Evolutionary conservation across 2,113 vertebrate species (phyloP), one percentile per base, ranked within the genome.

Genomic region (Carassius carassius): DNA sequence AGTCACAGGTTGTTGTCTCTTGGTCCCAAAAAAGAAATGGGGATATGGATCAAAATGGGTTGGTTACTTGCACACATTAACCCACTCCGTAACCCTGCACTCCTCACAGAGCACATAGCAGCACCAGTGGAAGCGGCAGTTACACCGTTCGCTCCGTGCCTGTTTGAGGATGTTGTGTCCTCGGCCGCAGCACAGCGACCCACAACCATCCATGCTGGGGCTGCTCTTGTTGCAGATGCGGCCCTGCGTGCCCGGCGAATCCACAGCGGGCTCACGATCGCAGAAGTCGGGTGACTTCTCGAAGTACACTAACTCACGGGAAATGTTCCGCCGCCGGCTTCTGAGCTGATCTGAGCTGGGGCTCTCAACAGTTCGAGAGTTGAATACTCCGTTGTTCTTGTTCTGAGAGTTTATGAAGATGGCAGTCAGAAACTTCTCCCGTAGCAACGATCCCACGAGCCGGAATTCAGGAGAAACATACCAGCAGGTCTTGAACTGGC

Each of bases 401-500:
- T 97, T 97, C 90, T 96, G 96, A 49, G 96, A 96, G 90, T 97
- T 96, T 74, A 97, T 95, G 90, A 97, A 96, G 63, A 95, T 89
- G 87, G 96, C 96, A 17, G 95, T 94, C 81, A 94, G 88, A 89
- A 97, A 95, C 86, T 96, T 96, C 56, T 97, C 94, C 87, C 92
- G 94, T 69, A 98, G 88, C 0, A 95, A 89, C 14, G 96, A 92
- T 67, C 96, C 96, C 82, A 98, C 95, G 1, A 94, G 91, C 11
- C 94, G 94, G 89, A 98, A 98, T 88, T 98, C 97, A 3, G 97
- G 97, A 21, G 94, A 96, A 16, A 97, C 96, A 21, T 96, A 93
- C 97, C 97, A 97, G 91, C 97, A 97, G 7, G 97, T 98, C 92
- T 97, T 97, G 87, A 97, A 97, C 91, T 98, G 97, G 88, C 97